Evolutionary conservation across 2,797 vertebrate genomes (phyloP).

Genomic region (Platyrinchus mystaceus): DNA sequence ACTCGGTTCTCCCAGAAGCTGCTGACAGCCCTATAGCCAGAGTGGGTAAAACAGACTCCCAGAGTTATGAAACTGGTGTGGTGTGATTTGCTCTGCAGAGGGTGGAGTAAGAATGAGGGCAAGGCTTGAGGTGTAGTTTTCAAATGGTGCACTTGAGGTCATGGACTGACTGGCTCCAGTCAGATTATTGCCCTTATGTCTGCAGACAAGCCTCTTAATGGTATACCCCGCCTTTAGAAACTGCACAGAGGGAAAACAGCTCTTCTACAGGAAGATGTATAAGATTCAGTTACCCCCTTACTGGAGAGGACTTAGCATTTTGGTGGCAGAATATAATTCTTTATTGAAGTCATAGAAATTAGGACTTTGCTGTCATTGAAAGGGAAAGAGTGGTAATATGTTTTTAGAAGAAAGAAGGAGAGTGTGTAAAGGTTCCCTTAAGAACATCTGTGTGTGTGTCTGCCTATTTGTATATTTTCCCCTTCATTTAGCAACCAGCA

Average conservation of each 20-base stretch:
- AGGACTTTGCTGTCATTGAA: neutral
- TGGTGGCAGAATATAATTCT: neutral
- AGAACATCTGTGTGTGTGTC: neutral
- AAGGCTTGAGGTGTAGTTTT: slow-evolving; percentile 65
- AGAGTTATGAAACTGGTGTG: slow-evolving; percentile 25
- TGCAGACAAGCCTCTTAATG: slow-evolving; percentile 57
- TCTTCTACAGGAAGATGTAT: neutral
- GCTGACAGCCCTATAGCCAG: neutral
- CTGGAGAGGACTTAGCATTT: neutral
- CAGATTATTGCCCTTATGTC: slow-evolving; percentile 62
- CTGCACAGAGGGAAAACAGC: neutral
- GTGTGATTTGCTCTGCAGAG: slow-evolving; percentile 51
- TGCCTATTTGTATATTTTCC: neutral
- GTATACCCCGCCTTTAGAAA: neutral
- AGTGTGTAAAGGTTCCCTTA: neutral
- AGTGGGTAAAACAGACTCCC: neutral
- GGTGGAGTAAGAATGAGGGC: slow-evolving; percentile 56
- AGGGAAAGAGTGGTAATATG: neutral
- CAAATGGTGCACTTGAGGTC: slow-evolving; percentile 62
- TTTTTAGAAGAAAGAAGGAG: neutral
- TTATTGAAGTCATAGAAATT: neutral
- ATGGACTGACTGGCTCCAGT: slow-evolving; percentile 63
- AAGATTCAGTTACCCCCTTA: neutral
- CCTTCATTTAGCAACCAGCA: slow-evolving; percentile 1
- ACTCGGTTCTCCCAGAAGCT: neutral